Base-by-base conservation (phyloP, 2,888 invertebrate genomes). In the Parnassius orleans region DNA sequence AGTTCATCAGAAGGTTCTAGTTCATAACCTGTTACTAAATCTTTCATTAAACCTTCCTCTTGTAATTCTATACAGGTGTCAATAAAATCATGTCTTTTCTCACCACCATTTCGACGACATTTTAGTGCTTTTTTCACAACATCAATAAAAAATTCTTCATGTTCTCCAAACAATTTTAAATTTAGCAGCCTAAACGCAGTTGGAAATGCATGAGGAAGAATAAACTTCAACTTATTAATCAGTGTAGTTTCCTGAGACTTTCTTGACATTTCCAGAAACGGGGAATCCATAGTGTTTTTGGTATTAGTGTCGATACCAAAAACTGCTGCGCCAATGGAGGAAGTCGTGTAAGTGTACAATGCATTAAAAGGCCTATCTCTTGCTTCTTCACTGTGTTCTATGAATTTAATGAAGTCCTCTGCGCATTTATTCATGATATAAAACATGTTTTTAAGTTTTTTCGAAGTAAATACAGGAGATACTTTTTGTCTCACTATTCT, bases 381-480 rank as follows among this genome's bases (percentile, higher is more conserved):
- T 15, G 76, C 63, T 44, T 74, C 54, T n/a, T 68, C 15, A 61
- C 76, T 72, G 11, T 72, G 64, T 64, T 79, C 74, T 11, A 86
- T 59, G 47, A 74, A 74, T 2, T 76, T 67, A 0, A 76, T 78
- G 64, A 87, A 88, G 68, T 87, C 83, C 2, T 71, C 70, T 0
- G 79, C 83, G 66, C 82, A 82, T 57, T 77, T 74, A 1, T 82
- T 80, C 48, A 91, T 72, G 7, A 83, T 81, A 33, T 76, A 76
- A 64, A 83, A 89, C 86, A 90, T 86, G n/a, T 83, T 83, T 64
- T 84, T 88, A 0, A 90, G 71, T 67, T 83, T 87, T 0, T 73
- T 66, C 33, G 78, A 80, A 0, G 87, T 87, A 63, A 91, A 90
- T 1, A 84, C 75, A 2, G 89, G 86, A 1, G 87, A 75, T 2